phyloP scores from a whole-genome alignment of 2,113 vertebrate species.

The Pionites leucogaster region DNA sequence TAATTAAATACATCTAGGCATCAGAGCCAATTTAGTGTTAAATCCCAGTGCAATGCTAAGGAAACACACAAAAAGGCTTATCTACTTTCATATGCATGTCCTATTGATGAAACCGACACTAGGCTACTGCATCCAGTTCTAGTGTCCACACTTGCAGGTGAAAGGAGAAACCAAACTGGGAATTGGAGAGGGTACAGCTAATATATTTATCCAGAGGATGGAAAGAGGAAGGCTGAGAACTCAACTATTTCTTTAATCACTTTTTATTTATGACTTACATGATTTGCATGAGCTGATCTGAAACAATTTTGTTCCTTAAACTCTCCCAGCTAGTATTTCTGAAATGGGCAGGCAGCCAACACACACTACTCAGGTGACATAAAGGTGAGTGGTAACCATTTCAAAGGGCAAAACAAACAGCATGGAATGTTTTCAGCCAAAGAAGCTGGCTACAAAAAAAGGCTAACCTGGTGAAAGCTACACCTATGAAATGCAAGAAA shows the following conservation, averaged over 20 bases:
- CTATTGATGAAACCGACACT: not conserved
- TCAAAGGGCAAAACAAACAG: not conserved
- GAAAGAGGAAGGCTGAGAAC: not conserved
- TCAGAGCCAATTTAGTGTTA: not conserved
- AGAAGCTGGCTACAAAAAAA: not conserved
- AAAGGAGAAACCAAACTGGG: not conserved
- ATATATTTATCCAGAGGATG: not conserved
- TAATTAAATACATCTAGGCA: not conserved
- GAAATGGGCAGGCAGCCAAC: not conserved
- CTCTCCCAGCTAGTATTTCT: not conserved
- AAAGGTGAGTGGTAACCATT: not conserved
- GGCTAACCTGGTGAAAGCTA: not conserved
- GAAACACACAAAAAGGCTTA: not conserved
- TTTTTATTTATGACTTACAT: not conserved
- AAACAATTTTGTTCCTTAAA: accelerated
- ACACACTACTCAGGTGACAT: not conserved
- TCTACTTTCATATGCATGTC: accelerated
- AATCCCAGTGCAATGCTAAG: not conserved
- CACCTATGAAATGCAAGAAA: not conserved
- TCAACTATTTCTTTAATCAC: not conserved
- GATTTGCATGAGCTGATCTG: not conserved
- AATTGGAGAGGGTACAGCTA: not conserved
- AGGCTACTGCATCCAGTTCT: not conserved
- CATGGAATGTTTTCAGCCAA: not conserved
- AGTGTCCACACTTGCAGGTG: accelerated